A percentile compares a stretch with the other conserved stretches of the same genome.
Conservation (phyloP, 2,888 invertebrate genomes). For the Monochamus alternatus region DNA sequence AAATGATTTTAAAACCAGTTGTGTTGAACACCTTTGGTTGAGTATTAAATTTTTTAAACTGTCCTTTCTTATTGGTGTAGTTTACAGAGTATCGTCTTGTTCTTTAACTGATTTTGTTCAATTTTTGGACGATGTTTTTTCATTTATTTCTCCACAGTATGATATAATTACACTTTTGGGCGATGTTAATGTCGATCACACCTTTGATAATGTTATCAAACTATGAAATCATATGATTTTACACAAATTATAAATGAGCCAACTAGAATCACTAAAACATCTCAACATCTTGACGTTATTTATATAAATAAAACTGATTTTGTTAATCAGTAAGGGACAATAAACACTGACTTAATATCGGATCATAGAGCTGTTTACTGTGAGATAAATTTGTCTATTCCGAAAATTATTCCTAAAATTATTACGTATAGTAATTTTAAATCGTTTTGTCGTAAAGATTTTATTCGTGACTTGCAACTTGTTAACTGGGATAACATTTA, state of each 20-base stretch:
- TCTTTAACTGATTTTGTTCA: background rate
- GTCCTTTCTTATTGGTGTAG: background rate
- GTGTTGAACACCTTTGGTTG: slow-evolving; percentile 3
- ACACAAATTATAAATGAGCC: background rate
- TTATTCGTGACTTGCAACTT: too few relatives aligned
- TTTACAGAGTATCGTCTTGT: background rate
- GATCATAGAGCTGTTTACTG: background rate
- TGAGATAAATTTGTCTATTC: too few relatives aligned
- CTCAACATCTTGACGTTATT: background rate
- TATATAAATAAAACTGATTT: background rate
- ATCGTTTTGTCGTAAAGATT: too few relatives aligned
- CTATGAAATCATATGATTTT: background rate
- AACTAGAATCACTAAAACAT: background rate
- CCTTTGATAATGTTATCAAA: background rate
- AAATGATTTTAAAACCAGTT: background rate
- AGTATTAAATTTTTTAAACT: background rate
- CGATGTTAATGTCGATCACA: background rate
- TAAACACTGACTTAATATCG: background rate
- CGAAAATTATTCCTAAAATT: too few relatives aligned
- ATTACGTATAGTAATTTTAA: too few relatives aligned
- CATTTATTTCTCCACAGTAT: background rate
- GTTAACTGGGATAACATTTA: too few relatives aligned
- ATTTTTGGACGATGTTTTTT: background rate
- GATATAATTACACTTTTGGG: background rate
- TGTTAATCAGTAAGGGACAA: background rate